phyloP scores from a whole-genome alignment of 1,140 invertebrate species.

The Drosophila azteca region DNA sequence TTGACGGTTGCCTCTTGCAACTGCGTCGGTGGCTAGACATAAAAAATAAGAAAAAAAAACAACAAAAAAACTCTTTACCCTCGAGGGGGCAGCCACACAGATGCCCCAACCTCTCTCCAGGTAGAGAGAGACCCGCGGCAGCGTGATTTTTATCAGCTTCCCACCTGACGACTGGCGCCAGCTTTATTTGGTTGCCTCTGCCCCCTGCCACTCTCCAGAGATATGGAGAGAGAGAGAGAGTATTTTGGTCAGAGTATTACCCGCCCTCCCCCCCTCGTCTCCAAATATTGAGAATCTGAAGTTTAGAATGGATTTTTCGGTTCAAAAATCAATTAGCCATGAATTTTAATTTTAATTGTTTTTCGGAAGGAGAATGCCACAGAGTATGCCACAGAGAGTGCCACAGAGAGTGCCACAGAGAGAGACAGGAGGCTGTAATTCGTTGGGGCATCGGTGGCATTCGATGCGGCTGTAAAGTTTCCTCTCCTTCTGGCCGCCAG shows the following conservation, averaged over 20 bases:
- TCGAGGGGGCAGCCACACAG: background rate
- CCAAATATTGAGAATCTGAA: slow-evolving; percentile 29
- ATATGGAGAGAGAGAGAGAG: slow-evolving; percentile 12
- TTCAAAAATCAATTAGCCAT: slow-evolving; percentile 77
- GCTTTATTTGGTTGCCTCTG: slow-evolving; percentile 44
- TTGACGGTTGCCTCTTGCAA: slow-evolving; percentile 72
- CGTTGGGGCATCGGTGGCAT: slow-evolving; percentile 43
- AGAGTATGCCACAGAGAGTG: no score
- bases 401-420: no score
- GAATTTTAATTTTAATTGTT: slow-evolving; percentile 84
- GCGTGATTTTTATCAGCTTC: slow-evolving; percentile 58
- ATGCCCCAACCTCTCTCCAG: slow-evolving; percentile 8
- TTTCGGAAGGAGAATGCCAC: slow-evolving; percentile 28
- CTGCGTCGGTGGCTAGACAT: slow-evolving; percentile 79
- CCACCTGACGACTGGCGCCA: slow-evolving; percentile 63
- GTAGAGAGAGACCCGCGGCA: slow-evolving; percentile 32
- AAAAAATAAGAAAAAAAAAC: slow-evolving; percentile 4
- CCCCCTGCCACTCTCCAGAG: slow-evolving; percentile 28
- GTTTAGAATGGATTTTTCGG: slow-evolving; percentile 19
- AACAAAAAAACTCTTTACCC: background rate
- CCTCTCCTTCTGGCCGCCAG: slow-evolving; percentile 30
- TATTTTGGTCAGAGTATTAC: slow-evolving; percentile 3
- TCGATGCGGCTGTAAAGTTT: slow-evolving; percentile 77
- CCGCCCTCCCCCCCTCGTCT: no score
- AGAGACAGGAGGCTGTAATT: slow-evolving; percentile 61